A percentile compares a stretch with the other conserved stretches of the same genome.
These are phyloP conservation scores for Hedychridium roseum DNA, from an alignment of 2,888 invertebrate species.

Conservation along the genomic window DNA sequence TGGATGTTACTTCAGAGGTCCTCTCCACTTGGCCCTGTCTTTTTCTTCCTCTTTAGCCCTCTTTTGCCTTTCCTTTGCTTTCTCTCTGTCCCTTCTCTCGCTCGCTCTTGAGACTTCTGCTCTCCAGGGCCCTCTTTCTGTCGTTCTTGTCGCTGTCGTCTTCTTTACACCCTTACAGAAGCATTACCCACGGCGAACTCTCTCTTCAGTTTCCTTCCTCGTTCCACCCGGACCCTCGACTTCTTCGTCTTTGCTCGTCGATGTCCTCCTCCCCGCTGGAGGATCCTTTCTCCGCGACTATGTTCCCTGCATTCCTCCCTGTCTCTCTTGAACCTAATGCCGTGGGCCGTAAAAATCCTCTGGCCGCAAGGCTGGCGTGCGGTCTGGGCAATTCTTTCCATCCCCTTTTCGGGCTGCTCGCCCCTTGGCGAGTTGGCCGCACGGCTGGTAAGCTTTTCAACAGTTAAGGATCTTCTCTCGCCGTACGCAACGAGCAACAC, in stretches of 20 bases:
- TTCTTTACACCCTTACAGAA: too few species aligned
- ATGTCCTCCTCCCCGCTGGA: slow-evolving; percentile 40
- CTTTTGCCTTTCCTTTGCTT: slow-evolving; percentile 13
- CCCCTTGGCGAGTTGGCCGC: too few species aligned
- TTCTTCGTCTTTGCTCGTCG: too few species aligned
- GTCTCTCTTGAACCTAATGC: background rate
- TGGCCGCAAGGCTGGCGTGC: slow-evolving; percentile 23
- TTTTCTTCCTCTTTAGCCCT: slow-evolving; percentile 14
- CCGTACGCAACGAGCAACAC: slow-evolving; percentile 27
- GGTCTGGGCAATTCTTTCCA: slow-evolving; percentile 25
- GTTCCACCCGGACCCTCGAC: slow-evolving; percentile 8
- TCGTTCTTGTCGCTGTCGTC: slow-evolving; percentile 8
- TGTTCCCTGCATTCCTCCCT: slow-evolving; percentile 31
- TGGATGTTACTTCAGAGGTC: slow-evolving; percentile 56
- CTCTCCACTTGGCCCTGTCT: slow-evolving; percentile 31
- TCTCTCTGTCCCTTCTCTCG: slow-evolving; percentile 3
- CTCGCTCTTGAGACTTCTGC: too few species aligned
- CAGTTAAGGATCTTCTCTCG: slow-evolving; percentile 36
- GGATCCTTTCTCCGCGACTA: slow-evolving; percentile 49
- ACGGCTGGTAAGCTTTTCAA: slow-evolving; percentile 35
- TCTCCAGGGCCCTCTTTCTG: slow-evolving; percentile 2
- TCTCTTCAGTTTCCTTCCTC: slow-evolving; percentile 6
- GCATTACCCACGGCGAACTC: too few species aligned
- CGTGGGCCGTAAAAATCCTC: background rate
- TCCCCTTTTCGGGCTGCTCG: too few species aligned